Conservation (phyloP, 1,140 invertebrate species). For the Sitodiplosis mosellana region DNA sequence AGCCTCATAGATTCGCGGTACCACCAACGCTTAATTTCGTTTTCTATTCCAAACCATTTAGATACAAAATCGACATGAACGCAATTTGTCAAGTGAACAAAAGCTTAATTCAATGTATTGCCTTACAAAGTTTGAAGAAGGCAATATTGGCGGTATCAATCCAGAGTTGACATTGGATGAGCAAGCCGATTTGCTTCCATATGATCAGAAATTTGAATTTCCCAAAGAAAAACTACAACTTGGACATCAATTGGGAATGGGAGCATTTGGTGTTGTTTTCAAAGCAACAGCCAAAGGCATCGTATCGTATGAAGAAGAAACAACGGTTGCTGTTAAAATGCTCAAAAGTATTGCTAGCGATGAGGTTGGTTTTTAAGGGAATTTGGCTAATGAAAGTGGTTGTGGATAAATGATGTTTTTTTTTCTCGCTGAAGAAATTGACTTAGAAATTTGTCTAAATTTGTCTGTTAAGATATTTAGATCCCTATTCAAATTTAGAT, state of each 20-base stretch:
- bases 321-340: slow-evolving; percentile 73
- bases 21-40: too few species aligned
- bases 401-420: too few species aligned
- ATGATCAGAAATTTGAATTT: slow-evolving; percentile 80
- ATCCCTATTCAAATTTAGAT: not conserved
- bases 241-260: slow-evolving; percentile 68
- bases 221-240: slow-evolving; percentile 64
- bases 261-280: slow-evolving; percentile 83
- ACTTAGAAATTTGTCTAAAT: too few species aligned
- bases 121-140: slow-evolving; percentile 26
- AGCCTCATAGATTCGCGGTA: too few species aligned
- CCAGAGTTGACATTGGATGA: slow-evolving; percentile 74
- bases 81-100: too few species aligned
- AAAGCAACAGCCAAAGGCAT: slow-evolving; percentile 71
- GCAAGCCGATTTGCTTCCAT: slow-evolving; percentile 79
- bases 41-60: too few species aligned
- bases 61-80: too few species aligned
- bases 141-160: slow-evolving; percentile 62
- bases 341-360: slow-evolving; percentile 56
- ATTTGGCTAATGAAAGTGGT: not conserved
- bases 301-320: slow-evolving; percentile 42
- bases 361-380: slow-evolving; percentile 11
- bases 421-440: too few species aligned
- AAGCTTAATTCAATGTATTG: too few species aligned
- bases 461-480: too few species aligned